phyloP scores from a whole-genome alignment of 1,140 invertebrate species.

The Melitaea cinxia region DNA sequence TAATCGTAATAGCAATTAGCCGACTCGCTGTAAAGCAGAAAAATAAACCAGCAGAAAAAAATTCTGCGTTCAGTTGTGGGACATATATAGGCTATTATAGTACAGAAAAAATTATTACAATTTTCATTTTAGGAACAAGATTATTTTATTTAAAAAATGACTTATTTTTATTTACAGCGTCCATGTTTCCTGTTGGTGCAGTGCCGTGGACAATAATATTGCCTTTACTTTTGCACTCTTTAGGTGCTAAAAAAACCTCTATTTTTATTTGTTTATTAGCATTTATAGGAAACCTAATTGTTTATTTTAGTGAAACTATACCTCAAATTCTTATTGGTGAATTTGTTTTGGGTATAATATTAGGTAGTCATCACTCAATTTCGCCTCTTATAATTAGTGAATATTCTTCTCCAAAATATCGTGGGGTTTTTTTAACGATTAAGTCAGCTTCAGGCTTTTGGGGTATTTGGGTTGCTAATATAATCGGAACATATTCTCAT shows the following conservation, averaged over 20 bases:
- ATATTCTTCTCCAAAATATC: constrained; percentile 44
- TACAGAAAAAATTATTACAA: no score
- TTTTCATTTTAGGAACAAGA: no score
- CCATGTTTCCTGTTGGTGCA: constrained; percentile 7
- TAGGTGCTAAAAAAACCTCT: constrained; percentile 9
- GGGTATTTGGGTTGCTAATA: constrained; percentile 51
- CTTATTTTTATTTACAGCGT: constrained; percentile 15
- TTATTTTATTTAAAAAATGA: background rate
- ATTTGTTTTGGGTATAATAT: constrained; percentile 10
- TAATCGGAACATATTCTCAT: constrained; percentile 47
- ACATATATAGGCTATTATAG: no score
- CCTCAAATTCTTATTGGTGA: constrained; percentile 18
- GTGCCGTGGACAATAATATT: constrained; percentile 7
- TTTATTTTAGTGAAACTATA: constrained; percentile 14
- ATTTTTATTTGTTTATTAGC: background rate
- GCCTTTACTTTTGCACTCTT: background rate
- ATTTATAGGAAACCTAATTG: background rate
- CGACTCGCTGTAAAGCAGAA: no score
- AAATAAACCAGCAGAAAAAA: no score
- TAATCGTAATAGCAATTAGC: no score
- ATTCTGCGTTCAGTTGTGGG: no score
- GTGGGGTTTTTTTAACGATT: constrained; percentile 47
- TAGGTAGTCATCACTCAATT: background rate
- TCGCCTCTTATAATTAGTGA: constrained; percentile 32
- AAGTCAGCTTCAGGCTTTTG: constrained; percentile 47